Evolutionary conservation across 2,797 vertebrate genomes (phyloP), one percentile per base, ranked within the genome.

Genomic region (Falco concolor): DNA sequence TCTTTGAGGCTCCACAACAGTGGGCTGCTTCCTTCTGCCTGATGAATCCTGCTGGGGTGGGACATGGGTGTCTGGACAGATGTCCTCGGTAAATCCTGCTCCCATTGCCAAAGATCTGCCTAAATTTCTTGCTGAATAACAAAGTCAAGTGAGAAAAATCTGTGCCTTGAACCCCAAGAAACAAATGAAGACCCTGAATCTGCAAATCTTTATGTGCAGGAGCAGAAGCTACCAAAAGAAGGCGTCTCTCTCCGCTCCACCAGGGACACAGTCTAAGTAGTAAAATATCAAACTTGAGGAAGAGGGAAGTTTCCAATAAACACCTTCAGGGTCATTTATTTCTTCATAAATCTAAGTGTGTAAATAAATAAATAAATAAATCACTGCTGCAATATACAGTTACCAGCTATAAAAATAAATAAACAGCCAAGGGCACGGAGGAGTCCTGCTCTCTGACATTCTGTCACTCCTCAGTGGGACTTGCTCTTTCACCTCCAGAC

Each of bases 341-440:
- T 94, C 14, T 60, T 54, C 3, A 3, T 59, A 90, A 89, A 85
- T 25, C n/a, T 50, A 52, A 54, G 13, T 4, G 75, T 92, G 78
- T 8, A 65, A 91, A 73, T 45, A 61, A 63, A 87, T 10, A 72
- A 25, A 73, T 5, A 82, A 61, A 64, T 32, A 60, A 18, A 63
- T 44, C 11, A n/a, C 36, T 77, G 16, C 6, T 57, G 61, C 28
- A 50, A 38, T 34, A 60, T 54, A 36, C 24, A 63, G 72, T 73
- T 89, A 63, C n/a, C 68, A 88, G 40, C 54, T 90, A 87, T 64
- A 92, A 93, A 93, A 89, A 86, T 74, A 94, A 82, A 88, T 61
- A 95, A 95, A 49, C 36, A 91, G 12, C 19, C 50, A 61, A 54
- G 57, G 84, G 38, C 85, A 56, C 3, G 38, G 24, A 76, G 77